phyloP scores from a whole-genome alignment of 2,888 invertebrate species.

The Asteroscopus sphinx region DNA sequence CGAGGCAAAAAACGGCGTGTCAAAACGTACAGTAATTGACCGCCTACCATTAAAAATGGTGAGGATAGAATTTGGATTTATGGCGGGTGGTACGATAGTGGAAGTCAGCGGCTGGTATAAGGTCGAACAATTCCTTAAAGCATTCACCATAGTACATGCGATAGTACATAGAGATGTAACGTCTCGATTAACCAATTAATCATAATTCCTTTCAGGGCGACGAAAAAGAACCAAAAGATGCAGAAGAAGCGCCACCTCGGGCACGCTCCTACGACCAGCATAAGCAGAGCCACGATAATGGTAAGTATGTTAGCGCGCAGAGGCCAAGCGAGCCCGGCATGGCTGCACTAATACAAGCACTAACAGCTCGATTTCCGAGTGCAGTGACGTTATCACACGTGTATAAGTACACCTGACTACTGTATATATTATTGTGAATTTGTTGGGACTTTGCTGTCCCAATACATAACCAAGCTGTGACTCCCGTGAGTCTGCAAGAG shows the following conservation, averaged over 20 bases:
- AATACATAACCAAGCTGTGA: neutral
- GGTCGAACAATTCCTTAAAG: too few relatives aligned
- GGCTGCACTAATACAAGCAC: conserved; percentile 51
- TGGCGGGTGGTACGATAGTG: too few relatives aligned
- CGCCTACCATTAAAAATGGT: too few relatives aligned
- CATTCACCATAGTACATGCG: too few relatives aligned
- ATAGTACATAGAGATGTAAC: too few relatives aligned
- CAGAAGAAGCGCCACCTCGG: conserved; percentile 80
- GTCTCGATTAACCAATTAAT: neutral
- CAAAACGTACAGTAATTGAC: too few relatives aligned
- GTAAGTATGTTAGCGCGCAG: conserved; percentile 66
- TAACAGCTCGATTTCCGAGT: conserved; percentile 46
- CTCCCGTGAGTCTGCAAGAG: too few relatives aligned
- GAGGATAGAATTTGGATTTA: too few relatives aligned
- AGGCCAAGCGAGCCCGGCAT: conserved; percentile 26
- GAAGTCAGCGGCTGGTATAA: too few relatives aligned
- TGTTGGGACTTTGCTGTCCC: neutral
- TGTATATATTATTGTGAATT: conserved; percentile 27
- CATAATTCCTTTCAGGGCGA: conserved; percentile 67
- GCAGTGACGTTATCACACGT: conserved; percentile 13
- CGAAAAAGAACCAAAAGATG: conserved; percentile 78
- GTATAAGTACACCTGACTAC: conserved; percentile 28
- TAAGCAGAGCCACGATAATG: conserved; percentile 83
- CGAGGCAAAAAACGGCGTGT: too few relatives aligned
- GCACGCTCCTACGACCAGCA: conserved; percentile 88